Percentiles rank a stretch among this genome's conserved stretches.
phyloP scores from a whole-genome alignment of 2,113 vertebrate species.

The Uria aalge region DNA sequence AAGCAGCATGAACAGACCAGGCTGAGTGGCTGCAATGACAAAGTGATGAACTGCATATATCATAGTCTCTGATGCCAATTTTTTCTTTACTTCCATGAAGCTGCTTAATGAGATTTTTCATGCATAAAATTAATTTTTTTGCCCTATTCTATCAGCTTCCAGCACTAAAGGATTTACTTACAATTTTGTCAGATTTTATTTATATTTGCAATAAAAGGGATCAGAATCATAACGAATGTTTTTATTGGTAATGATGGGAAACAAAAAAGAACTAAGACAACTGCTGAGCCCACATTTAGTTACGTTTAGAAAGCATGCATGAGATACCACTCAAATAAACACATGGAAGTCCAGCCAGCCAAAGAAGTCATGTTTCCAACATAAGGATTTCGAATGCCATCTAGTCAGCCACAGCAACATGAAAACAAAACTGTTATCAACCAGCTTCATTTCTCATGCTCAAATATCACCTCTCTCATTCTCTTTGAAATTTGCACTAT shows the following conservation, averaged over 20 bases:
- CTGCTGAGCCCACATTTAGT: not conserved
- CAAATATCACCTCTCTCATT: not conserved
- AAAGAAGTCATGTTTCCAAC: not conserved
- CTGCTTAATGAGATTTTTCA: slow-evolving; percentile 75
- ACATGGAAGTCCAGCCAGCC: not conserved
- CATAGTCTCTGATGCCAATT: not conserved
- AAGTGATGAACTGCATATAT: not conserved
- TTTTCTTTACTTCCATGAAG: slow-evolving; percentile 64
- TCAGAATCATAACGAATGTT: slow-evolving; percentile 48
- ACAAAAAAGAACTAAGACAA: slow-evolving; percentile 34
- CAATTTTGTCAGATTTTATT: slow-evolving; percentile 72
- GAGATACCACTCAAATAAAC: not conserved
- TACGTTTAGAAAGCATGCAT: not conserved
- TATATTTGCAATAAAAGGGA: slow-evolving; percentile 58
- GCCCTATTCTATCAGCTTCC: slow-evolving; percentile 56
- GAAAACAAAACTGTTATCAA: not conserved
- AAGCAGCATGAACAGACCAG: not conserved
- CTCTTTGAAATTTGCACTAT: not conserved
- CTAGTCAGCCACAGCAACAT: not conserved
- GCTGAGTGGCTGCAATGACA: not conserved
- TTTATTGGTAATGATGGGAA: slow-evolving; percentile 58
- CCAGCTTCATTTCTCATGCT: not conserved
- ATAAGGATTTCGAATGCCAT: not conserved
- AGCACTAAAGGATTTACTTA: slow-evolving; percentile 61
- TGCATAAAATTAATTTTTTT: slow-evolving; percentile 76